Base-by-base conservation (phyloP, 2,797 vertebrate genomes). In the Enteromius thamalakanensis region DNA sequence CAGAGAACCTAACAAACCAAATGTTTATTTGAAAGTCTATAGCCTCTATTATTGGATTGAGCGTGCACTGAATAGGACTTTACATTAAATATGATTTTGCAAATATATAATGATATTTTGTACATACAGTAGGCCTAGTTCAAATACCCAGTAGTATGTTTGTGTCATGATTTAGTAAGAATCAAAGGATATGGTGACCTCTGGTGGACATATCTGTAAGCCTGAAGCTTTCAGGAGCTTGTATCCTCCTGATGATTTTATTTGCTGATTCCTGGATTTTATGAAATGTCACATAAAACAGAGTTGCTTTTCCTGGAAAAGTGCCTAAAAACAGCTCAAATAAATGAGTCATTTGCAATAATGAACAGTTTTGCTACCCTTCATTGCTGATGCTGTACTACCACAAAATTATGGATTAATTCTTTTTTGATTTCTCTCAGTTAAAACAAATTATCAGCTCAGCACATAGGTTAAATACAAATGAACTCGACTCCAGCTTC, bases 121-220 rank as follows among this genome's bases (percentile, higher is more conserved):
- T 23, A 71, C 26, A 47, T 15, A 64, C 26, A 32, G 60, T 17
- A 64, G 60, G 60, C 60, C 26, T 29, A 62, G 26, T 62, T 62
- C 5, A 62, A 15, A 62, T 29, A 29, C 6, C 14, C 12, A 72
- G 45, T 32, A 37, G 4, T 80, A 49, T 58, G 26, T 10, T 6
- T n/a, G 32, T 21, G 6, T 45, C 10, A 19, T 60, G 34, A 8
- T 58, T 58, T 11, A 45, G 1, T n/a, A 53, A 53, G 19, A 72
- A 72, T 34, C 71, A 7, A 29, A 81, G 19, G 45, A 40, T 67
- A 51, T 67, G 21, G 70, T 53, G 80, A 67, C 80, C 71, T 65
- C 80, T 82, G 60, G 80, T 82, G 80, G 80, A 65, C 60, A 74
- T 51, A 64, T n/a, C 8, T 4, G 55, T 34, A 10, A 79, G 29